phyloP scores from a whole-genome alignment of 2,797 vertebrate genomes.

The Pipistrellus pygmaeus region DNA sequence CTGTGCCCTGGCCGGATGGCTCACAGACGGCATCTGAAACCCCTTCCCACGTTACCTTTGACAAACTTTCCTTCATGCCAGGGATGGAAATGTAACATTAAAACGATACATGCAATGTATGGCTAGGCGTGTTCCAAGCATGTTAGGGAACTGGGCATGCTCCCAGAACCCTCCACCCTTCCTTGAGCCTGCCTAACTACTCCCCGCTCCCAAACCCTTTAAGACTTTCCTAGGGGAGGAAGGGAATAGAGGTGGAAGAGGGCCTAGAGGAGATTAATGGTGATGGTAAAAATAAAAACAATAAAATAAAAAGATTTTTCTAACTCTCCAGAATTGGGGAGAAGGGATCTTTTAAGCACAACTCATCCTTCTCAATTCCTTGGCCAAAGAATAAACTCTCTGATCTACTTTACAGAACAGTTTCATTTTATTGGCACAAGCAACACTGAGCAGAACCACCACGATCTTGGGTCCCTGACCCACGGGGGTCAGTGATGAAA shows the following conservation, averaged over 20 bases:
- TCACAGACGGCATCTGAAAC: background rate
- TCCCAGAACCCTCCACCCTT: background rate
- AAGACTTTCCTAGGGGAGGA: background rate
- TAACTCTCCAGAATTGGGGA: background rate
- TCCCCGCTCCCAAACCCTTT: background rate
- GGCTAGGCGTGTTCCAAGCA: background rate
- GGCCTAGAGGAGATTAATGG: too few species aligned
- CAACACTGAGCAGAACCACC: background rate
- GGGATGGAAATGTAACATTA: background rate
- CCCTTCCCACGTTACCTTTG: background rate
- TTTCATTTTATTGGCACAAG: too few species aligned
- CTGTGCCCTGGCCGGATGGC: too few species aligned
- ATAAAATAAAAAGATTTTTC: background rate
- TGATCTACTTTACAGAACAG: background rate
- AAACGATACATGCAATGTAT: background rate
- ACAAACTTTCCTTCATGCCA: background rate
- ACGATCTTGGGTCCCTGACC: background rate
- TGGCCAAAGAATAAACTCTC: background rate
- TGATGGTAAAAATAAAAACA: too few species aligned
- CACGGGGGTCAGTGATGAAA: background rate
- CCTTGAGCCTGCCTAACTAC: background rate
- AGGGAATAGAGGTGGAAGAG: too few species aligned
- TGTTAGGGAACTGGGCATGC: background rate
- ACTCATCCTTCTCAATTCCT: background rate
- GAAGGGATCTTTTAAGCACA: background rate